Percentiles rank a stretch among this genome's conserved stretches.
These are phyloP conservation scores for Scortum barcoo DNA, from an alignment of 2,113 vertebrate species.

Conservation along the genomic window DNA sequence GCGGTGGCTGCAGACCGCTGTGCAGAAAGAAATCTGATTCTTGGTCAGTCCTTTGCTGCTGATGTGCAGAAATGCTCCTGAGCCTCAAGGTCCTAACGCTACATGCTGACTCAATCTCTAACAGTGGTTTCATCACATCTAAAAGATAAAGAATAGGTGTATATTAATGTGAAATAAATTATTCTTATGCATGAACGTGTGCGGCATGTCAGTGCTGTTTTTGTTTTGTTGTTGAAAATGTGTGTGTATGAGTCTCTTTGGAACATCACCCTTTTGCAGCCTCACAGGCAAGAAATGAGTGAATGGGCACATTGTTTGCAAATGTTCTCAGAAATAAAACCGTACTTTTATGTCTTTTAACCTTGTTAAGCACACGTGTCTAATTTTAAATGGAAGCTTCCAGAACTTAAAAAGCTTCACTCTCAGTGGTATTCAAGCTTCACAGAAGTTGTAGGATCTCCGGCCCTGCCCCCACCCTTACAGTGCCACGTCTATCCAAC, in stretches of 20 bases:
- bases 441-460: slow-evolving; percentile 13
- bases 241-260: background rate
- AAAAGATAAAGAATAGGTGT: background rate
- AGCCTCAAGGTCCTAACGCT: background rate
- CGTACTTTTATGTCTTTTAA: background rate
- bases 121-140: slow-evolving; percentile 65
- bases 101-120: slow-evolving; percentile 68
- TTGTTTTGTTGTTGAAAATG: background rate
- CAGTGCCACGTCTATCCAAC: slow-evolving; percentile 79
- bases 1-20: background rate
- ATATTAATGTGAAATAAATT: background rate
- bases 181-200: background rate
- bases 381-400: slow-evolving; percentile 3
- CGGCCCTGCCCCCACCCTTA: slow-evolving; percentile 47
- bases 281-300: background rate
- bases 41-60: slow-evolving; percentile 32
- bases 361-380: background rate
- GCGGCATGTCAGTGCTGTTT: background rate
- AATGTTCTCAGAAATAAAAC: background rate
- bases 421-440: background rate
- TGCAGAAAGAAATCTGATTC: slow-evolving; percentile 25
- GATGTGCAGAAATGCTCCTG: background rate
- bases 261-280: background rate
- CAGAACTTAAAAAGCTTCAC: slow-evolving; percentile 30
- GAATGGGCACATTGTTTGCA: background rate